Evolutionary conservation across 2,888 invertebrate species (phyloP).

Genomic region (Amiota minor): DNA sequence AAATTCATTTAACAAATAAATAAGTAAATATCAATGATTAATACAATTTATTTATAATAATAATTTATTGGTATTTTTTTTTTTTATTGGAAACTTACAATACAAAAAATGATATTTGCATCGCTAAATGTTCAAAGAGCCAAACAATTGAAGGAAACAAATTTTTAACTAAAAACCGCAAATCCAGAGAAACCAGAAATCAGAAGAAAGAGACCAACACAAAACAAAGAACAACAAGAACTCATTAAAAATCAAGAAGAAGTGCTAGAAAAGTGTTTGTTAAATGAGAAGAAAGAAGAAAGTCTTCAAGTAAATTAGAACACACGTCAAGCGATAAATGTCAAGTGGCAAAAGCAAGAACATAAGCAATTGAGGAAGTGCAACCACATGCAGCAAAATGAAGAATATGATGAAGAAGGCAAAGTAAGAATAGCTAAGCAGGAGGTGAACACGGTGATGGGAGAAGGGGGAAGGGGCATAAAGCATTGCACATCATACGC

Average conservation of each 20-base stretch:
- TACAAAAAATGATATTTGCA: no score
- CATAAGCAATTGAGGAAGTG: not conserved
- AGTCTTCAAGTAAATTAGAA: not conserved
- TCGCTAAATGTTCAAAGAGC: not conserved
- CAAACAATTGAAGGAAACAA: not conserved
- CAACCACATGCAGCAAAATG: not conserved
- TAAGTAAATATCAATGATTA: not conserved
- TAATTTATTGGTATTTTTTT: no score
- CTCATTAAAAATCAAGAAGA: not conserved
- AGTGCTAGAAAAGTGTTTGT: not conserved
- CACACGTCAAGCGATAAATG: constrained; percentile 18
- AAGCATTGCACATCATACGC: not conserved
- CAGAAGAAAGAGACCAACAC: no score
- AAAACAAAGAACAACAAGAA: not conserved
- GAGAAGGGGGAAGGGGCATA: not conserved
- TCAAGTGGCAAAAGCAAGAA: constrained; percentile 16
- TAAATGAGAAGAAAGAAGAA: not conserved
- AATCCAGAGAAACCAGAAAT: not conserved
- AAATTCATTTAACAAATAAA: no score
- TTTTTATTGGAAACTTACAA: no score
- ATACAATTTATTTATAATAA: not conserved
- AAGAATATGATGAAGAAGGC: not conserved
- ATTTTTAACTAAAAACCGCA: not conserved
- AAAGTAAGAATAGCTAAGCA: not conserved
- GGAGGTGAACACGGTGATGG: not conserved